A percentile compares a stretch with the other conserved stretches of the same genome.
Evolutionary conservation across 2,888 invertebrate species (phyloP).

Genomic region (Chouioia cunea): DNA sequence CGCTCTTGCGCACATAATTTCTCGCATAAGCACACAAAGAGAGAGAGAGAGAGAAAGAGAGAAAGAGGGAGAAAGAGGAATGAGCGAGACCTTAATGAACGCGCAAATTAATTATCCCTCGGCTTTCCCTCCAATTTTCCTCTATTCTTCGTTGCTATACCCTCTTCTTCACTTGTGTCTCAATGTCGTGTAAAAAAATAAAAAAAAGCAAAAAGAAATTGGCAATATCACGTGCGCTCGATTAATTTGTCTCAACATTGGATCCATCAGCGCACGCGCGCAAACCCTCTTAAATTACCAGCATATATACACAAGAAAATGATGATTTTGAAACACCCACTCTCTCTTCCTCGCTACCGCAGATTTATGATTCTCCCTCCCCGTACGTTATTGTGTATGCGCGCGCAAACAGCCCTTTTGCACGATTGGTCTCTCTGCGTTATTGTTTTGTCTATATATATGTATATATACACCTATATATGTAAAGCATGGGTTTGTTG

Average conservation of each 20-base stretch:
- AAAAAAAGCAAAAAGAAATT: no score
- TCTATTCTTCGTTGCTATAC: background rate
- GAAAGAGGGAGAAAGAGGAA: background rate
- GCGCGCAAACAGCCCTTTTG: background rate
- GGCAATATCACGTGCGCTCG: slow-evolving; percentile 45
- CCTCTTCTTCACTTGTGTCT: background rate
- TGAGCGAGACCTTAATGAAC: background rate
- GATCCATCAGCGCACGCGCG: slow-evolving; percentile 41
- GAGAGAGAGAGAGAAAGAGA: background rate
- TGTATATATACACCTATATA: no score
- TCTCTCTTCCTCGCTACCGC: slow-evolving; percentile 24
- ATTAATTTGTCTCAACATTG: slow-evolving; percentile 51
- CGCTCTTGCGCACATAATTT: background rate
- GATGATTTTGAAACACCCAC: slow-evolving; percentile 49
- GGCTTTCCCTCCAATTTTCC: background rate
- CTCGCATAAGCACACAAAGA: background rate
- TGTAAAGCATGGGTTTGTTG: no score
- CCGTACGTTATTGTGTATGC: slow-evolving; percentile 9
- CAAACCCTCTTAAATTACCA: slow-evolving; percentile 47
- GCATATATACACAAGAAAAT: slow-evolving; percentile 51
- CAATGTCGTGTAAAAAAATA: background rate
- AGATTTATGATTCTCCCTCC: slow-evolving; percentile 29
- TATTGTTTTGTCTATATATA: slow-evolving; percentile 15
- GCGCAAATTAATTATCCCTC: background rate
- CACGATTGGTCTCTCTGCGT: background rate